phyloP scores from a whole-genome alignment of 1,140 invertebrate species.

The Rhopalosiphum padi region DNA sequence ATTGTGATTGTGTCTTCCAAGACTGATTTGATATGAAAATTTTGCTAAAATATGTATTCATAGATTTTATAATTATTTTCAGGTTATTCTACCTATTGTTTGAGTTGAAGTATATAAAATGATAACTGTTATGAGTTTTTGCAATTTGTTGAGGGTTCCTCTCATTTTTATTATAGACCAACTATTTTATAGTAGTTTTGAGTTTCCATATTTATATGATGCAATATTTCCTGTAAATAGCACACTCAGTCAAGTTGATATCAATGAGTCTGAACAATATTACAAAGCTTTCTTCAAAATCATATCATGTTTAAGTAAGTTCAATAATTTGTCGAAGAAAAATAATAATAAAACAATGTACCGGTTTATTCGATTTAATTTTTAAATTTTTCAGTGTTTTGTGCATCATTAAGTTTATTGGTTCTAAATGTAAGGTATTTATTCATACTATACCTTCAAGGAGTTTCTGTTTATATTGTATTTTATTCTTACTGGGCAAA shows the following conservation, averaged over 20 bases:
- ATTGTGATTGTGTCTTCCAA: background rate
- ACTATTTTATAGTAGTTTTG: conserved; percentile 58
- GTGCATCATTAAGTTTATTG: conserved; percentile 79
- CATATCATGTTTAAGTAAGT: conserved; percentile 69
- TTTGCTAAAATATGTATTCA: background rate
- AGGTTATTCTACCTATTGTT: background rate
- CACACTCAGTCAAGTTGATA: background rate
- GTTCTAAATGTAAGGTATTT: conserved; percentile 80
- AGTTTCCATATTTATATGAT: background rate
- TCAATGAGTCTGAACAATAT: conserved; percentile 61
- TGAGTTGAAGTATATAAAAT: background rate
- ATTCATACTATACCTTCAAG: conserved; percentile 83
- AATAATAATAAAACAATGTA: background rate
- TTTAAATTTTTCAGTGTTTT: conserved; percentile 73
- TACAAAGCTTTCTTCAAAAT: conserved; percentile 68
- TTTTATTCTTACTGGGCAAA: conserved; percentile 86
- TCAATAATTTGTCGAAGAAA: background rate
- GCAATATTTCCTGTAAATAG: background rate
- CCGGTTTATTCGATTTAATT: background rate
- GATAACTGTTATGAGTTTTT: background rate
- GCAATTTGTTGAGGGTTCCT: conserved; percentile 57
- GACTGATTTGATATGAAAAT: background rate
- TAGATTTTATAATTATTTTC: conserved; percentile 1
- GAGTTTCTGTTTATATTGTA: conserved; percentile 80
- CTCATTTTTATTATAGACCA: conserved; percentile 59